Evolutionary conservation across 2,888 invertebrate genomes (phyloP), one percentile per base, ranked within the genome.

Genomic region (Alcis repandata): DNA sequence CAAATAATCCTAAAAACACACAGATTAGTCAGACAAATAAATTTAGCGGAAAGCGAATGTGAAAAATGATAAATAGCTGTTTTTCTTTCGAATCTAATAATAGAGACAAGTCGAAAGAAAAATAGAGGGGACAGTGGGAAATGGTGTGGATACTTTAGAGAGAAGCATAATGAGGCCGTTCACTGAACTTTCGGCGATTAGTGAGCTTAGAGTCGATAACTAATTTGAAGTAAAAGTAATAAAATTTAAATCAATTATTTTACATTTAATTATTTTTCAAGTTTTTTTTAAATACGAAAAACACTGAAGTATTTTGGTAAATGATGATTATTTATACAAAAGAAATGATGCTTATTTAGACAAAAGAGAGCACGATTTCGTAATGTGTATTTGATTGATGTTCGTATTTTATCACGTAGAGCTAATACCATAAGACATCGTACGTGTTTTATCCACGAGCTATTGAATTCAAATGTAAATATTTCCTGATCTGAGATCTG

Each of bases 81-180:
- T 84, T 86, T 84, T 86, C 83, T 71, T 32, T 83, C 76, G 75
- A 72, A 73, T 74, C 82, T 82, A 87, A 85, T 85, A 87, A 85
- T 87, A 88, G 76, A 67, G 72, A 64, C 66, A 72, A 69, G 64
- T 71, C 71, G 75, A 63, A 83, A 87, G 84, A 78, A 83, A 89
- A 89, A 89, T 88, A 89, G 86, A 85, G 77, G 78, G 76, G 78
- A 75, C 68, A 67, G 76, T 69, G 13, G 72, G 73, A 78, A 86
- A 75, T 73, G 80, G 84, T 88, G 85, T 85, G 86, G 27, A 27
- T 2, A 27, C 85, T 84, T 7, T 7, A 2, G 40, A 41, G 75
- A 74, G 67, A 71, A 33, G 40, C 75, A 77, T 85, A 89, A 88
- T 87, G 90, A 88, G 91, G 88, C 75, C 89, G 79, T 88, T 88